Evolutionary conservation across 2,797 vertebrate species (phyloP).

Genomic region (Orientallactaga sibirica): DNA sequence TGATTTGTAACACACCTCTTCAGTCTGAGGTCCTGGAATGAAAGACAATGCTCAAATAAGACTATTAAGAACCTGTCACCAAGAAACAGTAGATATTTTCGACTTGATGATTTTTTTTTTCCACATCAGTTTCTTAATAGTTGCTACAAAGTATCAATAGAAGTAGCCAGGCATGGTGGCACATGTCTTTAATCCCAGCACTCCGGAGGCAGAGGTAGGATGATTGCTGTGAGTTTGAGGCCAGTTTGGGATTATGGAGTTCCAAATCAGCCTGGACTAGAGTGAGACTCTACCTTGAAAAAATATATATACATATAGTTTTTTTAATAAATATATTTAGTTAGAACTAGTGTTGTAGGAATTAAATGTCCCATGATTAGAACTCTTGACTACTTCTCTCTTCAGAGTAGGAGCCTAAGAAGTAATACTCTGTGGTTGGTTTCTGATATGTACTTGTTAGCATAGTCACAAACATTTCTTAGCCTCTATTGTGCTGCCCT

Average conservation of each 20-base stretch:
- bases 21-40: not conserved
- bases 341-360: slow-evolving; percentile 2
- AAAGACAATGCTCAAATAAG: not conserved
- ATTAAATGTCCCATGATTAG: not conserved
- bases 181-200: too few species aligned
- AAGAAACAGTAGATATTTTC: slow-evolving; percentile 1
- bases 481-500: not conserved
- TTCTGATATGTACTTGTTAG: slow-evolving; percentile 54
- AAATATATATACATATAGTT: too few species aligned
- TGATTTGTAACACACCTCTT: slow-evolving; percentile 20
- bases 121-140: not conserved
- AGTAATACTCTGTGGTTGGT: not conserved
- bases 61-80: not conserved
- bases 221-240: too few species aligned
- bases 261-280: too few species aligned
- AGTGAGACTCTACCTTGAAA: too few species aligned
- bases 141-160: not conserved
- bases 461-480: slow-evolving; percentile 17
- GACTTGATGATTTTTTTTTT: not conserved
- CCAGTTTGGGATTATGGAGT: too few species aligned
- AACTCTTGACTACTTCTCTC: not conserved
- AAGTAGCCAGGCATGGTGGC: too few species aligned
- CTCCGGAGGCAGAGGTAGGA: too few species aligned
- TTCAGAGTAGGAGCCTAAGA: slow-evolving; percentile 1
- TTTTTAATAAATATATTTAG: too few species aligned